Evolutionary conservation across 1,140 invertebrate species (phyloP).

Genomic region (Hetaerina americana): DNA sequence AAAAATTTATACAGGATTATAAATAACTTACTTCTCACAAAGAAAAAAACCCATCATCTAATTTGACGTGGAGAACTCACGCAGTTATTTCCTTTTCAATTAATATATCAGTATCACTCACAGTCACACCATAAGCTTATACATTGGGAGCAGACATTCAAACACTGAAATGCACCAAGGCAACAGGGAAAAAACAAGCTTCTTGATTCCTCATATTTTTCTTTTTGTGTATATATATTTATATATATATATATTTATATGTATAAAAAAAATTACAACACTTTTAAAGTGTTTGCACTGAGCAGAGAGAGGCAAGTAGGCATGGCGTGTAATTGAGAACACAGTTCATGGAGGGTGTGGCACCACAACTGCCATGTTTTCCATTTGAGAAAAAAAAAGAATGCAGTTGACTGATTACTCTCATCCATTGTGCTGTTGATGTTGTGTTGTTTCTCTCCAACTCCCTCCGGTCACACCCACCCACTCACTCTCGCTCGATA

Average conservation of each 20-base stretch:
- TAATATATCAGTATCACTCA: neutral
- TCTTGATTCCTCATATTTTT: neutral
- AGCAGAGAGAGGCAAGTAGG: neutral
- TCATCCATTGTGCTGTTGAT: neutral
- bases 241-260: neutral
- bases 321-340: neutral
- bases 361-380: too few relatives aligned
- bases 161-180: neutral
- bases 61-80: neutral
- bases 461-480: neutral
- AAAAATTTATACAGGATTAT: slow-evolving; percentile 1
- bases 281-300: neutral
- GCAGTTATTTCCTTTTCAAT: neutral
- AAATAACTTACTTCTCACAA: neutral
- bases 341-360: neutral
- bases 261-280: slow-evolving; percentile 1
- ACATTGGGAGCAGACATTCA: neutral
- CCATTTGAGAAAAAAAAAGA: neutral
- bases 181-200: neutral
- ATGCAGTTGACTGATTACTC: neutral
- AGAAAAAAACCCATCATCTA: neutral
- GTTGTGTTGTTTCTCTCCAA: neutral
- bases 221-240: neutral
- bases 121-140: neutral
- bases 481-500: neutral